These are phyloP conservation scores for Thryonomys swinderianus DNA, from an alignment of 2,113 vertebrate species.

Conservation along the genomic window DNA sequence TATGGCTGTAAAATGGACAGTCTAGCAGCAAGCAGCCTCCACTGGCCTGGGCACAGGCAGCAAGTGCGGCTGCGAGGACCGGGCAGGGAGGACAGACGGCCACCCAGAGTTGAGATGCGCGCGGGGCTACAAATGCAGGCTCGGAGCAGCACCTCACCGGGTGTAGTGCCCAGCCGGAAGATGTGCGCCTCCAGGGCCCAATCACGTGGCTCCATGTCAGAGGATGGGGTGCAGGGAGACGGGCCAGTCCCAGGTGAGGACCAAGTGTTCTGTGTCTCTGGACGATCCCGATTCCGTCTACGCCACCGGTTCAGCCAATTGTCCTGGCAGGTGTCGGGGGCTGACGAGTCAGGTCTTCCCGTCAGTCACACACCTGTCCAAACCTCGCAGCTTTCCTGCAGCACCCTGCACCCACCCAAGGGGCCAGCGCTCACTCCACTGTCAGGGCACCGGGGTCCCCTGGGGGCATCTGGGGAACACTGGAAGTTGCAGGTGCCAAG, in stretches of 20 bases:
- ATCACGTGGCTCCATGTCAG: not conserved
- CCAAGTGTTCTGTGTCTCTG: not conserved
- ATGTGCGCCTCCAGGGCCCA: not conserved
- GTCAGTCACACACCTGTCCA: not conserved
- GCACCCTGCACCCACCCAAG: not conserved
- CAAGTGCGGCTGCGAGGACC: not conserved
- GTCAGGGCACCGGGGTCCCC: too few relatives aligned
- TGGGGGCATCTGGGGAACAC: too few relatives aligned
- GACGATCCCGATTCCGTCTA: not conserved
- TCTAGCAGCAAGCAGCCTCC: not conserved
- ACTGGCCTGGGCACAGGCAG: not conserved
- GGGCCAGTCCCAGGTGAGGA: not conserved
- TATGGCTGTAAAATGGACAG: not conserved
- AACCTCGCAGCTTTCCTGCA: not conserved
- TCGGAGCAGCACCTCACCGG: not conserved
- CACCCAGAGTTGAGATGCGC: too few relatives aligned
- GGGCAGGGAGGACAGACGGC: not conserved
- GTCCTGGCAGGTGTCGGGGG: not conserved
- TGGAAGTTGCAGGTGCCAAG: not conserved
- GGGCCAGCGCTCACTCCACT: not conserved
- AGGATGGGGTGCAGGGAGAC: not conserved
- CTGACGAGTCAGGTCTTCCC: not conserved
- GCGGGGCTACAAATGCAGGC: not conserved
- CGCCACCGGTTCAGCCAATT: not conserved
- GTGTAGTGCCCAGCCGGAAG: not conserved